phyloP scores from a whole-genome alignment of 2,113 vertebrate genomes.

The human region DNA sequence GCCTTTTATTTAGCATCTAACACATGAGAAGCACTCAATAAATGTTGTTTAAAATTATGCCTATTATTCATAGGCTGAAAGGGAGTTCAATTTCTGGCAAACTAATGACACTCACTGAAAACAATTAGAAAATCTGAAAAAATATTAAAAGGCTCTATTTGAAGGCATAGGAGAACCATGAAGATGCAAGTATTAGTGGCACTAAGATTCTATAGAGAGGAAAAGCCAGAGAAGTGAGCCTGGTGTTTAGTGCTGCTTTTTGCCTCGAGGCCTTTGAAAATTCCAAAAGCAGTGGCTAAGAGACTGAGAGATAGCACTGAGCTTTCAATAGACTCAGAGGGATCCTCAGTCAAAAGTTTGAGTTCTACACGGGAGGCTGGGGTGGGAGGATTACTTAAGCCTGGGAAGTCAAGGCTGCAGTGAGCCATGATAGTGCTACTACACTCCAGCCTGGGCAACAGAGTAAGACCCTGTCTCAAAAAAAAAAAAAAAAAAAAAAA shows the following conservation, averaged over 20 bases:
- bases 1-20: background rate
- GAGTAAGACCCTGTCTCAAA: too few species aligned
- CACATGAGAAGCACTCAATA: background rate
- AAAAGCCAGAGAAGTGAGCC: conserved; percentile 13
- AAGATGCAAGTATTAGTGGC: background rate
- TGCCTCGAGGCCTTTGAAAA: background rate
- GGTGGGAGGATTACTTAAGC: too few species aligned
- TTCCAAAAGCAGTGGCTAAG: background rate
- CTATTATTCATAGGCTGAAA: background rate
- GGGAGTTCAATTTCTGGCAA: background rate
- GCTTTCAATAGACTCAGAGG: background rate
- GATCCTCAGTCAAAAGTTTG: background rate
- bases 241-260: background rate
- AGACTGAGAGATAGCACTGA: background rate
- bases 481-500: too few species aligned
- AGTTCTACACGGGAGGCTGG: too few species aligned
- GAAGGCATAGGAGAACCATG: background rate
- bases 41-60: background rate
- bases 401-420: too few species aligned
- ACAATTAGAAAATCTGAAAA: background rate
- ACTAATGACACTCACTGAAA: background rate
- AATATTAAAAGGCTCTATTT: background rate
- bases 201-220: background rate
- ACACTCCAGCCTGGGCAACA: too few species aligned
- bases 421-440: too few species aligned